Evolutionary conservation across 2,797 vertebrate genomes (phyloP).

Genomic region (Borostomias antarcticus): DNA sequence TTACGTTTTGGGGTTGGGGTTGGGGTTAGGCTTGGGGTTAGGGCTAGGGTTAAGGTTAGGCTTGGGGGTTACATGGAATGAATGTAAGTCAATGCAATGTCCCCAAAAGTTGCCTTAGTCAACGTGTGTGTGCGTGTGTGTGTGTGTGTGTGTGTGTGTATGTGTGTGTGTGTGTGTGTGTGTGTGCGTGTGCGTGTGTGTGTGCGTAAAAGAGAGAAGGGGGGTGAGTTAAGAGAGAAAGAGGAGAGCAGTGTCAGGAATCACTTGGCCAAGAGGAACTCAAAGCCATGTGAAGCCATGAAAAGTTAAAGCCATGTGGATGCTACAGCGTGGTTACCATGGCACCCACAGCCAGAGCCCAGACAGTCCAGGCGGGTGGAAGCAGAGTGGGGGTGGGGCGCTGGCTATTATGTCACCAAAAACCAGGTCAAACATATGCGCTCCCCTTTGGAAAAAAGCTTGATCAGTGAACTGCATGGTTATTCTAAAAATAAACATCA

Average conservation of each 20-base stretch:
- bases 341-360: slow-evolving; percentile 27
- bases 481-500: background rate
- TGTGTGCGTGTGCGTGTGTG: background rate
- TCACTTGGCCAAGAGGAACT: background rate
- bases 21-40: too few relatives aligned
- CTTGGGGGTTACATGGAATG: too few relatives aligned
- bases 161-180: background rate
- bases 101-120: too few relatives aligned
- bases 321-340: slow-evolving; percentile 37
- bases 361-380: slow-evolving; percentile 10
- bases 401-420: slow-evolving; percentile 39
- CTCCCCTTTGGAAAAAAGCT: background rate
- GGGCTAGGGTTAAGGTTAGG: too few relatives aligned
- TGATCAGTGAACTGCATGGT: background rate
- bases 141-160: slow-evolving; percentile 1
- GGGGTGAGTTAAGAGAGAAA: background rate
- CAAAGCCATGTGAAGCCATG: slow-evolving; percentile 12
- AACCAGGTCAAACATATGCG: slow-evolving; percentile 19
- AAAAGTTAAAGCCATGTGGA: slow-evolving; percentile 14
- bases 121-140: background rate
- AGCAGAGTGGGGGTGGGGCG: slow-evolving; percentile 28
- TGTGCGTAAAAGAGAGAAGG: too few relatives aligned
- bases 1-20: too few relatives aligned
- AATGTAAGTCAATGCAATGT: too few relatives aligned
- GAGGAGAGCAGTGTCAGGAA: background rate